Conservation (phyloP, 2,797 vertebrate species). For the Hozukius guyotensis region DNA sequence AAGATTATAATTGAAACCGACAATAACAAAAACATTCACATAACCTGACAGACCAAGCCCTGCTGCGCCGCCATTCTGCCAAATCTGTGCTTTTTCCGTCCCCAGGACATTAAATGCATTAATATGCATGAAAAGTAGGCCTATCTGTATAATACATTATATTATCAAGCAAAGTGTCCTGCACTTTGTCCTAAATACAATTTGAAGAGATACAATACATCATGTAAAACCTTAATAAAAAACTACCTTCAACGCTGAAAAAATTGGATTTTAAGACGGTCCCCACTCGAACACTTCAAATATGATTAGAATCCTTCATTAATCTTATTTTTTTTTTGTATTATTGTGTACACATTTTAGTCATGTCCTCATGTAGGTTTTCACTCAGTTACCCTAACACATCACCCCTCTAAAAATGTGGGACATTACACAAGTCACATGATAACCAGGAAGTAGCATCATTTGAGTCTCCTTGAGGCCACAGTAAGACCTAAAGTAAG, state of each 20-base stretch:
- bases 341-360: no score
- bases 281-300: neutral
- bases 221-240: neutral
- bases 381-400: neutral
- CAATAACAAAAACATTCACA: constrained; percentile 60
- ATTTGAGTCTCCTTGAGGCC: neutral
- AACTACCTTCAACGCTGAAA: neutral
- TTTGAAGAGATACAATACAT: neutral
- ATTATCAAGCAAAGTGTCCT: neutral
- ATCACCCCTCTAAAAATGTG: neutral
- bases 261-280: neutral
- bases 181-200: neutral
- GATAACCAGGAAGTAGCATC: neutral
- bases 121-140: neutral
- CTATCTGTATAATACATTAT: neutral
- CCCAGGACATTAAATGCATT: neutral
- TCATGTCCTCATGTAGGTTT: no score
- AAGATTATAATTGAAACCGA: constrained; percentile 59
- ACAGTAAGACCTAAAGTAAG: neutral
- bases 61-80: constrained; percentile 29
- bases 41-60: constrained; percentile 36
- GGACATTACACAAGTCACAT: neutral
- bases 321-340: neutral
- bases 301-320: neutral
- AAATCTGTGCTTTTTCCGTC: neutral